Conservation (phyloP, 2,113 vertebrate species). For the Oreocharis arfaki region DNA sequence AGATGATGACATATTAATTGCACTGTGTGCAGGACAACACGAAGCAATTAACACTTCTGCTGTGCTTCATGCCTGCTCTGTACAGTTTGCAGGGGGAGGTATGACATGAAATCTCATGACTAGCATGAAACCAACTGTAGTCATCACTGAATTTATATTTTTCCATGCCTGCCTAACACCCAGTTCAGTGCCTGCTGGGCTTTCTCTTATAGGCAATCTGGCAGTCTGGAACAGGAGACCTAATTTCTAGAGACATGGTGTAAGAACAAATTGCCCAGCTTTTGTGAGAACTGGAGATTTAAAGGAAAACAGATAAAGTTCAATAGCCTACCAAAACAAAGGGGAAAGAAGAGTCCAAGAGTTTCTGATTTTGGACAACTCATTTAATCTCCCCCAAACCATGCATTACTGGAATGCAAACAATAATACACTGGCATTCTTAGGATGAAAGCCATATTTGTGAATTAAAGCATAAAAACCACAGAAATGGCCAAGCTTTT, state of each 20-base stretch:
- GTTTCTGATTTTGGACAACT: neutral
- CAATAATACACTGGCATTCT: neutral
- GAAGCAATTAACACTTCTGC: slow-evolving; percentile 22
- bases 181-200: neutral
- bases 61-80: neutral
- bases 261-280: neutral
- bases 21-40: neutral
- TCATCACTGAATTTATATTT: neutral
- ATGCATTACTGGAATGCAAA: neutral
- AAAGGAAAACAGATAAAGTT: neutral
- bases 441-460: neutral
- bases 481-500: neutral
- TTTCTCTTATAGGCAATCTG: neutral
- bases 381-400: neutral
- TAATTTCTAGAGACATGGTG: neutral
- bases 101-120: slow-evolving; percentile 9
- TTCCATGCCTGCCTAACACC: neutral
- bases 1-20: slow-evolving; percentile 12
- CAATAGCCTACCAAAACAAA: neutral
- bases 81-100: neutral
- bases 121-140: slow-evolving; percentile 1
- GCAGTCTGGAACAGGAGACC: neutral
- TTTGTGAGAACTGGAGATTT: neutral
- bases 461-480: neutral
- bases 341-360: neutral